Base-by-base conservation (phyloP, 64 coral and sea anemone genomes). In the Montipora efflorescens region DNA sequence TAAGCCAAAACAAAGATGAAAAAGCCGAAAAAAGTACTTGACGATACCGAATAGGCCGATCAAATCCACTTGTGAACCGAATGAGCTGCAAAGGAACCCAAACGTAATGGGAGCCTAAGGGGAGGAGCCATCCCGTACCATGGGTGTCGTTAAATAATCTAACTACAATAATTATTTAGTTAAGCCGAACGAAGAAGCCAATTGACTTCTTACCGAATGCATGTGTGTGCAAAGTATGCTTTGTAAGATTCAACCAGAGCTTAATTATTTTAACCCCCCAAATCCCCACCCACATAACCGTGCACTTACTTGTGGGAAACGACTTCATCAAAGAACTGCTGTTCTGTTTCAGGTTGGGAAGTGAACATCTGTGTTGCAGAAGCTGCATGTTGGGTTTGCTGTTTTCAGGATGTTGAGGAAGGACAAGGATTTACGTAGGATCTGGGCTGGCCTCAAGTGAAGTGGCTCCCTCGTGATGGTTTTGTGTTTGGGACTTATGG, bases 151-250 rank as follows among this genome's bases (percentile, higher is more conserved):
- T 81, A 81, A 53, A 20, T 64, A 64, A 58, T 0, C 12, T 81
- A 43, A 81, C 51, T 81, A 81, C 4, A 59, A 4, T 81, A 53
- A 59, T n/a, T 57, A 57, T 36, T 36, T 1, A 57, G 52, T 81
- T 59, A 81, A 61, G 52, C 79, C 79, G 51, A 59, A 81, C 5
- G 12, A 55, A 59, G 79, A 81, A 61, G 79, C 55, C 51, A 19
- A 9, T 5, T n/a, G 79, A 81, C 79, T 81, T 81, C 79, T 59
- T 50, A 21, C 79, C 51, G 79, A 81, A 81, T 9, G 59, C 13
- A 15, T 64, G 79, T 81, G 79, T 81, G 79, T 81, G 79, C 2
- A 76, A 58, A 10, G 79, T 81, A 36, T 81, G 79, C 19, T 81
- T 81, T 81, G 74, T 14, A 76, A 76, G 74, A 15, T 76, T 76